Conservation (phyloP, 2,797 vertebrate genomes). For the Columba guinea region DNA sequence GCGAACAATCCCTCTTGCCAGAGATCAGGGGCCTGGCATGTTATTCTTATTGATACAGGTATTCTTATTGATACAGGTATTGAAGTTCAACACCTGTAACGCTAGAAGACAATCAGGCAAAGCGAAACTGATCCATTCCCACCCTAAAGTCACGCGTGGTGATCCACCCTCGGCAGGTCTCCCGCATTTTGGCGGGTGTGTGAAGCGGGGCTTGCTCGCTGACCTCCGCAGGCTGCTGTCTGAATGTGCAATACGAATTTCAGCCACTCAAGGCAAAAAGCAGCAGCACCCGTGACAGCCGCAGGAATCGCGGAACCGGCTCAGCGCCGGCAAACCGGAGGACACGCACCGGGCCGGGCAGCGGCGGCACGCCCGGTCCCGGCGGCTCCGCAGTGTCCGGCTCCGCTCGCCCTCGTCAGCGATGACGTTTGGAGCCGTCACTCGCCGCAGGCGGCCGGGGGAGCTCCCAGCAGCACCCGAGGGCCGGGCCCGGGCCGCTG, state of each 20-base stretch:
- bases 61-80: fast-evolving
- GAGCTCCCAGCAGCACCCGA: no score
- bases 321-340: fast-evolving
- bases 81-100: neutral
- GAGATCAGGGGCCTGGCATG: neutral
- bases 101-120: neutral
- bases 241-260: no score
- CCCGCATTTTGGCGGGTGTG: fast-evolving
- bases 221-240: neutral
- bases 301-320: neutral
- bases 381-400: fast-evolving
- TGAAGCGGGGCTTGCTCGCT: neutral
- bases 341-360: fast-evolving
- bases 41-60: neutral
- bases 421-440: neutral
- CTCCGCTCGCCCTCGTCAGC: fast-evolving
- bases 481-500: no score
- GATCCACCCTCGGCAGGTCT: neutral
- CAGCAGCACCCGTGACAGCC: neutral
- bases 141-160: fast-evolving
- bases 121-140: neutral
- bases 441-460: no score
- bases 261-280: neutral
- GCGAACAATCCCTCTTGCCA: neutral
- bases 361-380: neutral